phyloP scores from a whole-genome alignment of 2,113 vertebrate species.

The Furnarius figulus region DNA sequence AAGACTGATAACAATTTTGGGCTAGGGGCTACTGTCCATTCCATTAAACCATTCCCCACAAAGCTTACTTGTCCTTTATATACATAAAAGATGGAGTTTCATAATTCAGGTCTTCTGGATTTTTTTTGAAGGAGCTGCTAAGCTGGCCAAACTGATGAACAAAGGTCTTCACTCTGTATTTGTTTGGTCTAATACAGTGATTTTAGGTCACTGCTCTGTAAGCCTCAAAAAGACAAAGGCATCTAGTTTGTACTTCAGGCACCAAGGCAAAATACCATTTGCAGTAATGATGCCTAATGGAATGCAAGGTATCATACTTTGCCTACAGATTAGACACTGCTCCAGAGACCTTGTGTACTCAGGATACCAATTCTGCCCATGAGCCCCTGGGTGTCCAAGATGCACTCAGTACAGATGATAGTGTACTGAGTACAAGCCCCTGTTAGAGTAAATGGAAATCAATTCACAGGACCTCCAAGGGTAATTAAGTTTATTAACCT shows the following conservation, averaged over 20 bases:
- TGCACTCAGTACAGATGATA: not conserved
- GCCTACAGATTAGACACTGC: accelerated
- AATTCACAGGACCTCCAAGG: not conserved
- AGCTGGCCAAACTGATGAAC: not conserved
- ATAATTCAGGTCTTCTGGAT: not conserved
- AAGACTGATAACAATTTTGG: not conserved
- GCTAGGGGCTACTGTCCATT: not conserved
- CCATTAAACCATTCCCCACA: not conserved
- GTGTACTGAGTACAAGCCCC: not conserved
- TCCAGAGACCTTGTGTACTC: not conserved
- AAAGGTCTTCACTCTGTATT: not conserved
- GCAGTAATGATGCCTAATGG: not conserved
- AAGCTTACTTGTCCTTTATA: not conserved
- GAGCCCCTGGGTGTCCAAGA: not conserved
- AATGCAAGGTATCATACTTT: not conserved
- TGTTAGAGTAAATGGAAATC: not conserved
- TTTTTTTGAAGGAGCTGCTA: not conserved
- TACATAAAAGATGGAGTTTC: not conserved
- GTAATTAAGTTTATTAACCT: not conserved
- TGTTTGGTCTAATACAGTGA: not conserved
- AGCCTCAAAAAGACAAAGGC: not conserved
- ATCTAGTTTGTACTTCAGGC: not conserved
- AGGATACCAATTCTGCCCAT: not conserved
- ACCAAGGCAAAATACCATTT: not conserved
- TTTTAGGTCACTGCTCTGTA: not conserved